phyloP scores from a whole-genome alignment of 2,888 invertebrate species.

The Antheraea assamensis region DNA sequence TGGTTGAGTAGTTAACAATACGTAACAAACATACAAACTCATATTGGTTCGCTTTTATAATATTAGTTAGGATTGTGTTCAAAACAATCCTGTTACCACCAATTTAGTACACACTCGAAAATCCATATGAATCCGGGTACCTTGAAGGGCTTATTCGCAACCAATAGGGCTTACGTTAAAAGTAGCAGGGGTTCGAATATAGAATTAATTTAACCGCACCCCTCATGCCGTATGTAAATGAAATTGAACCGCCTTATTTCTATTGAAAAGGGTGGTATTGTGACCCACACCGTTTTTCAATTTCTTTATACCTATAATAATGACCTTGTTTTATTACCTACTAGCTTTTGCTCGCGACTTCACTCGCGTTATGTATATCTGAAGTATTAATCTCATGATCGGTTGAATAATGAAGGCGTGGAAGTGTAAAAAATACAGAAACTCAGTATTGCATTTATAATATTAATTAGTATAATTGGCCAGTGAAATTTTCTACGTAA shows the following conservation, averaged over 20 bases:
- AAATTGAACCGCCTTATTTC: conserved; percentile 55
- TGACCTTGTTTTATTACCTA: neutral
- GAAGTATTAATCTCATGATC: neutral
- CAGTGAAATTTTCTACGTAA: no score
- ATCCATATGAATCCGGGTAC: conserved; percentile 29
- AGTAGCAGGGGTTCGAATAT: conserved; percentile 48
- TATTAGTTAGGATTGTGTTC: no score
- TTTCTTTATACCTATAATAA: neutral
- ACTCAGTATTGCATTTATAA: no score
- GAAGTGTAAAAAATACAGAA: no score
- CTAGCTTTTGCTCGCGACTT: no score
- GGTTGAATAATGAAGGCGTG: no score
- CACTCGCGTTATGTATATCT: no score
- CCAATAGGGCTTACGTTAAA: conserved; percentile 48
- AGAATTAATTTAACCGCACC: conserved; percentile 60
- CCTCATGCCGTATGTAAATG: conserved; percentile 63
- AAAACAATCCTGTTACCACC: neutral
- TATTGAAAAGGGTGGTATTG: conserved; percentile 36
- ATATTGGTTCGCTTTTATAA: no score
- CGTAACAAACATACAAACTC: no score
- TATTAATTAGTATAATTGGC: no score
- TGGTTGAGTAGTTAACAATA: no score
- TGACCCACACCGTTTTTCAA: neutral
- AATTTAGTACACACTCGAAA: conserved; percentile 3
- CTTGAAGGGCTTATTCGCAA: conserved; percentile 30